Conservation (phyloP, 2,888 invertebrate species). For the Halictus ligatus region DNA sequence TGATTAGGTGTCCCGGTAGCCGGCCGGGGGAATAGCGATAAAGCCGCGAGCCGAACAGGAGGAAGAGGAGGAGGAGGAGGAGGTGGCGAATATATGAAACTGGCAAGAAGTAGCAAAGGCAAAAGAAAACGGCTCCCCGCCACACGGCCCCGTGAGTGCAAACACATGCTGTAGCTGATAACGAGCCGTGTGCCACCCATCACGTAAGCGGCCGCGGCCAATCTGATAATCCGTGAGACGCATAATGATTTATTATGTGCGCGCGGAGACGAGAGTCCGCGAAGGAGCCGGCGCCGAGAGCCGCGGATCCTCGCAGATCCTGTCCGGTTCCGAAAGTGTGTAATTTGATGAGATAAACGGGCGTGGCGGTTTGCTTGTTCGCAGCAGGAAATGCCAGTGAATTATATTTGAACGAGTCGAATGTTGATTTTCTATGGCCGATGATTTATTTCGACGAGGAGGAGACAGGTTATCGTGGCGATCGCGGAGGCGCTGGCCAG, state of each 20-base stretch:
- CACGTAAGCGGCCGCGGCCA: conserved; percentile 67
- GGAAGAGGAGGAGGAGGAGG: neutral
- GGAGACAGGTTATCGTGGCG: conserved; percentile 2
- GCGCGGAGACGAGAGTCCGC: neutral
- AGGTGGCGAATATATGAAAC: conserved; percentile 21
- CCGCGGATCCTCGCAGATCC: conserved; percentile 29
- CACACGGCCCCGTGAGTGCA: conserved; percentile 75
- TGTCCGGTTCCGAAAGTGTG: conserved; percentile 34
- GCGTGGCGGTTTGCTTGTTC: conserved; percentile 29
- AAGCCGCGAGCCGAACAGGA: neutral
- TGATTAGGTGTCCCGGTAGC: conserved; percentile 3
- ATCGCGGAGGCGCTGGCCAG: neutral
- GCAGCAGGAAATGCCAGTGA: conserved; percentile 19
- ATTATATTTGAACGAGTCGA: conserved; percentile 10
- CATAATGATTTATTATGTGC: conserved; percentile 75
- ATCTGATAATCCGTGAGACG: conserved; percentile 74
- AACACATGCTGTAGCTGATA: conserved; percentile 78
- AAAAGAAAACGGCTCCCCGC: conserved; percentile 40
- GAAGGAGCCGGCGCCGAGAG: conserved; percentile 18
- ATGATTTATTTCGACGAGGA: conserved; percentile 15
- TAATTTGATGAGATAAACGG: conserved; percentile 51
- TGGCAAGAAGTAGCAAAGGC: conserved; percentile 30
- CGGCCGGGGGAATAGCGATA: neutral
- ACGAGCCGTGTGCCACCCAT: conserved; percentile 67
- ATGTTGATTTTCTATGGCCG: conserved; percentile 1